These are phyloP conservation scores for Leptoclinus maculatus DNA, from an alignment of 2,797 vertebrate genomes.

Conservation along the genomic window DNA sequence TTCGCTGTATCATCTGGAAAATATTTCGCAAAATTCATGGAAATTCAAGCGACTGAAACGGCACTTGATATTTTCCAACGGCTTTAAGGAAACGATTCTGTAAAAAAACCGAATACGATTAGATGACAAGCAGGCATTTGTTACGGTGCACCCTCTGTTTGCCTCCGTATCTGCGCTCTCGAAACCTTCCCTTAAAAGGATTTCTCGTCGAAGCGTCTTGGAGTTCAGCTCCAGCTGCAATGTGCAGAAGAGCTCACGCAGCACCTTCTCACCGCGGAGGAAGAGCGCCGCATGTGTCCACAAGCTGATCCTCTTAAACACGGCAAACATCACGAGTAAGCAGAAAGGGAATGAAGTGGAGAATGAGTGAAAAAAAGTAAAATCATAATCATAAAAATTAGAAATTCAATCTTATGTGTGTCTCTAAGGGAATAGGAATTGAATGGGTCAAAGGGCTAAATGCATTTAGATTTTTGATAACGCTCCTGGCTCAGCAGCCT, in stretches of 20 bases:
- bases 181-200: conserved; percentile 50
- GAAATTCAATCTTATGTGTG: conserved; percentile 40
- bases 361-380: not conserved
- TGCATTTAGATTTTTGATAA: conserved; percentile 59
- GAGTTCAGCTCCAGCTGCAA: conserved; percentile 45
- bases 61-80: not conserved
- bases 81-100: conserved; percentile 22
- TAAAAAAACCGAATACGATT: conserved; percentile 1
- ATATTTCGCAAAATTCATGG: conserved; percentile 18
- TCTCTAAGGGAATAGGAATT: conserved; percentile 37
- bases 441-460: conserved; percentile 55
- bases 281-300: conserved; percentile 47
- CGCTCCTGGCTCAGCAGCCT: conserved; percentile 44
- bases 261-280: conserved; percentile 51
- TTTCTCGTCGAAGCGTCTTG: conserved; percentile 44
- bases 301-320: conserved; percentile 66
- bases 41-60: conserved; percentile 4
- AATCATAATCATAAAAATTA: not conserved
- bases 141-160: conserved; percentile 18
- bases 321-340: conserved; percentile 48
- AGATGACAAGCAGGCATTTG: conserved; percentile 48
- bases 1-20: not conserved
- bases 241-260: conserved; percentile 56
- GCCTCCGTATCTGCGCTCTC: conserved; percentile 24
- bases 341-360: conserved; percentile 45